Evolutionary conservation across 2,113 vertebrate species (phyloP).

Genomic region (Herpetotheres cachinnans): DNA sequence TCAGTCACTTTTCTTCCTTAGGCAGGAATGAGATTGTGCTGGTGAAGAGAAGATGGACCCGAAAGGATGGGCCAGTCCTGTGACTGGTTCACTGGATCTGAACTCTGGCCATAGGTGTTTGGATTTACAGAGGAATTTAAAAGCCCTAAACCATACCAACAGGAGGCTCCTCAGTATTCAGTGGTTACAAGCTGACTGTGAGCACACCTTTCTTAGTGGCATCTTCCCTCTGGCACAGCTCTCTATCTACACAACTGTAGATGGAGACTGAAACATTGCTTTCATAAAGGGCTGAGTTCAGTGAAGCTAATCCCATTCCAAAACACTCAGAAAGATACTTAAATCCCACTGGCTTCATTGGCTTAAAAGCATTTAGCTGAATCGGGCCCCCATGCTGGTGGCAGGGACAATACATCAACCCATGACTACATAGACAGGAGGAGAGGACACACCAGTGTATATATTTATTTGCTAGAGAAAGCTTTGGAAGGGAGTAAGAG

Average conservation of each 20-base stretch:
- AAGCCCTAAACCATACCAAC: neutral
- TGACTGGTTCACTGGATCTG: neutral
- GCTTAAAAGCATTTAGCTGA: conserved; percentile 21
- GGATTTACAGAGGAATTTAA: neutral
- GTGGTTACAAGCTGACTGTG: neutral
- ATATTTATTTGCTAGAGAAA: neutral
- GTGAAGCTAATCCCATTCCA: conserved; percentile 13
- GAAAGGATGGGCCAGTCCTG: neutral
- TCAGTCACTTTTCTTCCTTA: neutral
- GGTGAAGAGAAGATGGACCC: neutral
- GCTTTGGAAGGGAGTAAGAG: neutral
- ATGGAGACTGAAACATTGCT: neutral
- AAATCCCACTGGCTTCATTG: neutral
- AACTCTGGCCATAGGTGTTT: neutral
- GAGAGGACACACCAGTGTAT: neutral
- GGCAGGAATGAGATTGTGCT: neutral
- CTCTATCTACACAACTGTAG: neutral
- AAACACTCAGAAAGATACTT: neutral
- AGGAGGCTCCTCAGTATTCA: neutral
- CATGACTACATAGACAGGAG: neutral
- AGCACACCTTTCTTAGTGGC: neutral
- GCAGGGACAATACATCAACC: neutral
- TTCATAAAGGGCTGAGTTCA: neutral
- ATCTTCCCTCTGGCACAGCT: neutral
- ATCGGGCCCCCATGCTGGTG: neutral